Conservation (phyloP, 2,888 invertebrate genomes). For the Lithophane socia region DNA sequence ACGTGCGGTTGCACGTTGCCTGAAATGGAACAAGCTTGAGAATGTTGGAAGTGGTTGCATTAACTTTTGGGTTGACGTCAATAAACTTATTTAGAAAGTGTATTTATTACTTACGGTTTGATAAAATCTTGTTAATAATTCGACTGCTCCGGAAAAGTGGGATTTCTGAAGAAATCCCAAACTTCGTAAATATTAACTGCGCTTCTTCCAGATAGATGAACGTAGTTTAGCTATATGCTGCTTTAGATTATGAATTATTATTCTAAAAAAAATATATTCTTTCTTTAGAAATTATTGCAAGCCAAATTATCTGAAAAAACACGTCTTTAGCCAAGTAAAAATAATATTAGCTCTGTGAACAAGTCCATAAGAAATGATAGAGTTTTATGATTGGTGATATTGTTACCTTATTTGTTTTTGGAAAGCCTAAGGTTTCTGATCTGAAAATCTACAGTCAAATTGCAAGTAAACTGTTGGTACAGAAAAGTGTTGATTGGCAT, state of each 20-base stretch:
- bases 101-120: neutral
- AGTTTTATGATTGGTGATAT: neutral
- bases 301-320: too few species aligned
- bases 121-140: neutral
- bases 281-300: too few species aligned
- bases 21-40: slow-evolving; percentile 19
- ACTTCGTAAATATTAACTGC: neutral
- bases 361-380: neutral
- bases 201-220: neutral
- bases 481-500: slow-evolving; percentile 3
- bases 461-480: neutral
- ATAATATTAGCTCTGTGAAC: neutral
- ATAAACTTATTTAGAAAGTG: neutral
- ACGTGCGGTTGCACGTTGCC: slow-evolving; percentile 8
- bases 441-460: neutral
- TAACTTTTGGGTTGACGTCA: neutral
- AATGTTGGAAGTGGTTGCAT: neutral
- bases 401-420: neutral
- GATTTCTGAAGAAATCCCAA: neutral
- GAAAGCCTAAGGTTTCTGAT: neutral
- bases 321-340: too few species aligned
- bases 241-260: too few species aligned
- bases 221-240: too few species aligned
- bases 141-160: too few species aligned
- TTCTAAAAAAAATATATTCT: too few species aligned